A percentile compares a stretch with the other conserved stretches of the same genome.
phyloP scores from a whole-genome alignment of 2,113 vertebrate species.

The Channa maculata region DNA sequence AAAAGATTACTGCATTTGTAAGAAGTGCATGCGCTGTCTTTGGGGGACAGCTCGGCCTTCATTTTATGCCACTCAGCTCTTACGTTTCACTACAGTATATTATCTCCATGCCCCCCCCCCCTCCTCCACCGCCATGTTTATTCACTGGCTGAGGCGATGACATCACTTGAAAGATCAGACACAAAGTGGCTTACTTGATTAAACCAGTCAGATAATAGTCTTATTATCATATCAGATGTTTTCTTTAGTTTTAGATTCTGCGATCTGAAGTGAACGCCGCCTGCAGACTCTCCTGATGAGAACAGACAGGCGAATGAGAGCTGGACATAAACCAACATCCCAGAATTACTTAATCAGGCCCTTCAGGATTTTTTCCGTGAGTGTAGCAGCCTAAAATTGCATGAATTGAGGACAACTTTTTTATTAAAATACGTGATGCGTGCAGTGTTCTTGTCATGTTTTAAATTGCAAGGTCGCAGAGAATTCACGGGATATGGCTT shows the following conservation, averaged over 20 bases:
- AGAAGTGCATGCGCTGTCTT: constrained; percentile 39
- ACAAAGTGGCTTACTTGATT: constrained; percentile 11
- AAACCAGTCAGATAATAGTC: constrained; percentile 29
- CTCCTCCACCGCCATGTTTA: background rate
- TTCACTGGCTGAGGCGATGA: constrained; percentile 40
- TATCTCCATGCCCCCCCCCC: constrained; percentile 5
- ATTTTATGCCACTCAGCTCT: constrained; percentile 57
- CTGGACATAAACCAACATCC: constrained; percentile 29
- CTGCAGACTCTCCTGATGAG: constrained; percentile 16
- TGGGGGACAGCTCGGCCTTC: constrained; percentile 48
- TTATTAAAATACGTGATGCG: too few species aligned
- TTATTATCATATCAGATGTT: constrained; percentile 31
- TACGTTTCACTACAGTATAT: constrained; percentile 44
- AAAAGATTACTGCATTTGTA: constrained; percentile 31
- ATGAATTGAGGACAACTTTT: too few species aligned
- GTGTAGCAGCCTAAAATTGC: too few species aligned
- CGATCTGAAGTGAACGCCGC: constrained; percentile 30
- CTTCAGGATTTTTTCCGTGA: too few species aligned
- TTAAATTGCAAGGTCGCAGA: too few species aligned
- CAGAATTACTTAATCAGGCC: background rate
- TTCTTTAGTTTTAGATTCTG: constrained; percentile 3
- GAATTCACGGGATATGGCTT: too few species aligned
- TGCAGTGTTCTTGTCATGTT: too few species aligned
- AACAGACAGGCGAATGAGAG: constrained; percentile 20
- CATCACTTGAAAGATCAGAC: constrained; percentile 46